Conservation (phyloP, 2,797 vertebrate species). For the Uromys caudimaculatus region DNA sequence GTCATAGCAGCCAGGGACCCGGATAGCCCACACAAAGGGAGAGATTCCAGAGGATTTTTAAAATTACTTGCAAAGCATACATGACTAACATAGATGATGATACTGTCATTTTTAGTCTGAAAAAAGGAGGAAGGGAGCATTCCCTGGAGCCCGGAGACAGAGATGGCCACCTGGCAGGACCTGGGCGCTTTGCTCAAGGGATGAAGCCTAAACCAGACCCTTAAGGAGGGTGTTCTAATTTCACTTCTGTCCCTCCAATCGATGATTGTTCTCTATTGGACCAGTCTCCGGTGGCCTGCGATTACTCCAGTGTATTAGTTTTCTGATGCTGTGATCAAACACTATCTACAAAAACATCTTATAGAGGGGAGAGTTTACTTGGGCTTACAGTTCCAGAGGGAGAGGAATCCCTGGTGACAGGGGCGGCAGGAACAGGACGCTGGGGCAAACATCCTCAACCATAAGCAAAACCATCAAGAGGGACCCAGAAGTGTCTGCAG, state of each 20-base stretch:
- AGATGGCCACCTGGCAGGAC: background rate
- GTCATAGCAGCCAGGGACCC: background rate
- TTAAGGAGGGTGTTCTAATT: background rate
- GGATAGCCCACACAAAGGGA: background rate
- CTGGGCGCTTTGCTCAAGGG: background rate
- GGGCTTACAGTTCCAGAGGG: background rate
- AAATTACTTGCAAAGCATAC: background rate
- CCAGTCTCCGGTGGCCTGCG: background rate
- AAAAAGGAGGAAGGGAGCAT: background rate
- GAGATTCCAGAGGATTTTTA: background rate
- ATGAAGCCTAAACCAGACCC: background rate
- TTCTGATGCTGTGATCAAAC: background rate
- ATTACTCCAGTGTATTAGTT: background rate
- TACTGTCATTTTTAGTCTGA: background rate
- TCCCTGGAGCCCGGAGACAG: background rate
- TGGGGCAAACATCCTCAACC: background rate
- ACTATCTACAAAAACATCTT: background rate
- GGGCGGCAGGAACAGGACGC: background rate
- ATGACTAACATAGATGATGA: background rate
- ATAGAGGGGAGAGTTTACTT: background rate
- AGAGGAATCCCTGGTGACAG: too few species aligned
- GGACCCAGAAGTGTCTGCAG: background rate
- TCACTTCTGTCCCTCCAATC: background rate
- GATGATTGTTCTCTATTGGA: background rate
- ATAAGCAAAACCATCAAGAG: background rate